phyloP scores from a whole-genome alignment of 1,140 invertebrate species.

The Leptinotarsa defecta region DNA sequence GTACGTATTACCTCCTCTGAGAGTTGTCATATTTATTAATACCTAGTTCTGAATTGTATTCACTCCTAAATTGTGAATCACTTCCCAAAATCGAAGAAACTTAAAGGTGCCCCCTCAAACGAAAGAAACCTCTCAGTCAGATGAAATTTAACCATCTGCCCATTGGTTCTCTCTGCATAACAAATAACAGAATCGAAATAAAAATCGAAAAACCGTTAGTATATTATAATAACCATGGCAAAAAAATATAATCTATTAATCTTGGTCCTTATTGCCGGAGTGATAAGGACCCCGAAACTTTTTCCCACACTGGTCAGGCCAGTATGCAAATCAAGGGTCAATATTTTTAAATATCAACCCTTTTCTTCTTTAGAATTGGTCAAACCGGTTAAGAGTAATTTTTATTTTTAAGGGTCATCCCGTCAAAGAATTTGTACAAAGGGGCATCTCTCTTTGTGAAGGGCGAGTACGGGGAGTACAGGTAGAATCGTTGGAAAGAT shows the following conservation, averaged over 20 bases:
- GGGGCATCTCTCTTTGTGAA: slow-evolving; percentile 12
- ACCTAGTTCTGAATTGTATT: too few species aligned
- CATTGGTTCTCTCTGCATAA: slow-evolving; percentile 4
- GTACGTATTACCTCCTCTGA: too few species aligned
- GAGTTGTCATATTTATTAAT: too few species aligned
- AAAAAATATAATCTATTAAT: neutral
- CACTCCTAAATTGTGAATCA: too few species aligned
- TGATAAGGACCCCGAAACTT: neutral
- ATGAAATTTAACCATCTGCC: neutral
- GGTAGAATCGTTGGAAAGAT: neutral
- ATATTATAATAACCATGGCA: slow-evolving; percentile 1
- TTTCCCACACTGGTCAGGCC: slow-evolving; percentile 28
- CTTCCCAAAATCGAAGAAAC: too few species aligned
- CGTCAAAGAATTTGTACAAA: slow-evolving; percentile 16
- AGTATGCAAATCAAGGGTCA: slow-evolving; percentile 32
- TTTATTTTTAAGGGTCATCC: slow-evolving; percentile 32
- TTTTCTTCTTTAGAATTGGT: slow-evolving; percentile 26
- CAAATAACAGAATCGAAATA: slow-evolving; percentile 11
- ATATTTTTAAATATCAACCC: slow-evolving; percentile 28
- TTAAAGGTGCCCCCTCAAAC: too few species aligned
- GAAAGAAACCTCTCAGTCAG: neutral
- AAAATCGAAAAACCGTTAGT: slow-evolving; percentile 27
- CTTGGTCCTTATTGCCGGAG: slow-evolving; percentile 11
- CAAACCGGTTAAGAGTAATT: slow-evolving; percentile 31
- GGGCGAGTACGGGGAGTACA: neutral